These are phyloP conservation scores for Scrobipalpa costella DNA, from an alignment of 2,888 invertebrate species.

Conservation along the genomic window DNA sequence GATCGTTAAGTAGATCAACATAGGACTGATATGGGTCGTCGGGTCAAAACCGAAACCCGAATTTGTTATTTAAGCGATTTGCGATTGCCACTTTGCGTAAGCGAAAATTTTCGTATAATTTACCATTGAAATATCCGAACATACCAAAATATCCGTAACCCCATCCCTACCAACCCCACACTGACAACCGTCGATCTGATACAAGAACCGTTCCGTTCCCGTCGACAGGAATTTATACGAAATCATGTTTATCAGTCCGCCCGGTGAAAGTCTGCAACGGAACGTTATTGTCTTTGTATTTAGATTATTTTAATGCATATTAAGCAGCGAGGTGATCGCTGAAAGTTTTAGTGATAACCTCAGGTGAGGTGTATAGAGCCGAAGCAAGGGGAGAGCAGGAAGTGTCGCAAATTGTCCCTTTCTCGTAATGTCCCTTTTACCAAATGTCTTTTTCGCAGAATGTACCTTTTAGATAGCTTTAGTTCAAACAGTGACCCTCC, in stretches of 20 bases:
- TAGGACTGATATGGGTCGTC: too few species aligned
- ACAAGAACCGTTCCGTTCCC: slow-evolving; percentile 27
- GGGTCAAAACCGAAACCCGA: too few species aligned
- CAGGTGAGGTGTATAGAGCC: not conserved
- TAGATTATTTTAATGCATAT: slow-evolving; percentile 17
- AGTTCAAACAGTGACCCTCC: too few species aligned
- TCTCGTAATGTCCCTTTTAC: too few species aligned
- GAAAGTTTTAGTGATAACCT: slow-evolving; percentile 8
- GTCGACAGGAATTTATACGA: slow-evolving; percentile 25
- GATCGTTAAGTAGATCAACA: too few species aligned
- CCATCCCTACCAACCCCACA: slow-evolving; percentile 32
- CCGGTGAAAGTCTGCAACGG: slow-evolving; percentile 15
- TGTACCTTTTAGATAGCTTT: too few species aligned
- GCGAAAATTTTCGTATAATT: not conserved
- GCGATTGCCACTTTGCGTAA: too few species aligned
- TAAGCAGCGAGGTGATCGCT: slow-evolving; percentile 2
- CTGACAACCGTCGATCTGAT: slow-evolving; percentile 60
- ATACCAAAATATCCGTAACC: not conserved
- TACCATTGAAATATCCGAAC: slow-evolving; percentile 5
- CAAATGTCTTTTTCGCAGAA: too few species aligned
- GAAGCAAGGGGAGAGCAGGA: not conserved
- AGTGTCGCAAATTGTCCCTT: too few species aligned
- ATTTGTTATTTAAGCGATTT: too few species aligned
- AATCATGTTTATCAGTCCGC: slow-evolving; percentile 22
- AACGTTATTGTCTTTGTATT: slow-evolving; percentile 7